These are phyloP conservation scores for Orcinus orca DNA, from an alignment of 2,113 vertebrate species.

Conservation along the genomic window DNA sequence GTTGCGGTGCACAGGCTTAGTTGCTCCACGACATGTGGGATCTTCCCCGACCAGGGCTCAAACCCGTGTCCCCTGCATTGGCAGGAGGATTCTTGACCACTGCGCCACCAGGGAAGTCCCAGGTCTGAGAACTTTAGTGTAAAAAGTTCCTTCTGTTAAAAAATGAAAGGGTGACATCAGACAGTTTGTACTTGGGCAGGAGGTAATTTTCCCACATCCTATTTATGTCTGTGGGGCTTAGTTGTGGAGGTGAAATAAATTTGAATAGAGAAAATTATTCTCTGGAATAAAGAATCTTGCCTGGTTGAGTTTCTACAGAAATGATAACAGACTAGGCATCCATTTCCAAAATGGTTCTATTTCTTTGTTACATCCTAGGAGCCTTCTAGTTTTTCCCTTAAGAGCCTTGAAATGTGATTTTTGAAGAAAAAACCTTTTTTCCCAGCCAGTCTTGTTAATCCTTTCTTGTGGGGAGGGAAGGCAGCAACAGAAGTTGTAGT, in stretches of 20 bases:
- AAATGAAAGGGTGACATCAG: background rate
- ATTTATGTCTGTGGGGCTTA: background rate
- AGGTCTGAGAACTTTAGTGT: background rate
- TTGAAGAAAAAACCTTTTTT: background rate
- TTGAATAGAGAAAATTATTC: background rate
- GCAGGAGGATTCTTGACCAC: too few species aligned
- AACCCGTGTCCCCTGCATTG: too few species aligned
- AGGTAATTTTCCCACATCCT: background rate
- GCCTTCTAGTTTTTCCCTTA: background rate
- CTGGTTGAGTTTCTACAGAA: background rate
- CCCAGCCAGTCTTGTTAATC: background rate
- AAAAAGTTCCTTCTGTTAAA: background rate
- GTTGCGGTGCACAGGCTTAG: too few species aligned
- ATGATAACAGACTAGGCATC: background rate
- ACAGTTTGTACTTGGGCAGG: background rate
- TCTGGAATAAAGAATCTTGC: background rate
- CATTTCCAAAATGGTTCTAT: background rate
- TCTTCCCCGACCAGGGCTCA: too few species aligned
- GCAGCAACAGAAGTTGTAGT: background rate
- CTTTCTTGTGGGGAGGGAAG: background rate
- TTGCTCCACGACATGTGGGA: too few species aligned
- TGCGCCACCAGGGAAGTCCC: too few species aligned
- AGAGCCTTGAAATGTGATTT: background rate
- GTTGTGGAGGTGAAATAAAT: background rate
- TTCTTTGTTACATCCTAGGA: background rate